phyloP scores from a whole-genome alignment of 2,888 invertebrate species.

The Tetramorium bicarinatum region DNA sequence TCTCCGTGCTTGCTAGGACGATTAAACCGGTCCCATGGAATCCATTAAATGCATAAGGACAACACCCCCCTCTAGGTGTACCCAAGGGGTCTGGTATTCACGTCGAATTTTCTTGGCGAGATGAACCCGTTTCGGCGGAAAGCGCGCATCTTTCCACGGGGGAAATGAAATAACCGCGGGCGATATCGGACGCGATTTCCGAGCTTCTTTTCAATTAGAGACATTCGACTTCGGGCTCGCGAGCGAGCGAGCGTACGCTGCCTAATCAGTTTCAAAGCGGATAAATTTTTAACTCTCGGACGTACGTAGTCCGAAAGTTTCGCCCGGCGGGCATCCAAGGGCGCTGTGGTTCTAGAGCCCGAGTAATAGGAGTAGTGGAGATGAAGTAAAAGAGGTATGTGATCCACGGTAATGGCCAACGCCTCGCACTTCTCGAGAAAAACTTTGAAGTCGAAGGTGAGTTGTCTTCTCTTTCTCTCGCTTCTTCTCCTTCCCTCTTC shows the following conservation, averaged over 20 bases:
- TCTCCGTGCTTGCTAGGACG: conserved; percentile 38
- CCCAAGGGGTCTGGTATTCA: conserved; percentile 31
- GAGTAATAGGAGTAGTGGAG: conserved; percentile 27
- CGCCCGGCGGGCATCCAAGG: conserved; percentile 18
- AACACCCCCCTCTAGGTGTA: conserved; percentile 27
- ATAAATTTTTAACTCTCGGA: conserved; percentile 74
- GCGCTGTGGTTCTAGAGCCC: conserved; percentile 14
- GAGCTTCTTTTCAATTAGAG: conserved; percentile 66
- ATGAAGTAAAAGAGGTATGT: conserved; percentile 68
- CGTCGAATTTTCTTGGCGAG: conserved; percentile 37
- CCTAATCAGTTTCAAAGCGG: conserved; percentile 69
- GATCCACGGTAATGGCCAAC: conserved; percentile 77
- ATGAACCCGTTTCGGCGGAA: conserved; percentile 15
- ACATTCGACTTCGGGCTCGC: background rate
- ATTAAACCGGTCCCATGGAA: conserved; percentile 55
- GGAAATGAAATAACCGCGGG: conserved; percentile 40
- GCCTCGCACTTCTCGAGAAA: conserved; percentile 66
- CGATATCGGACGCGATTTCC: conserved; percentile 9
- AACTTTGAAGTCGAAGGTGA: conserved; percentile 74
- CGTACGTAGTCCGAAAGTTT: conserved; percentile 62
- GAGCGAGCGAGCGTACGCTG: conserved; percentile 15
- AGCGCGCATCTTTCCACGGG: conserved; percentile 14
- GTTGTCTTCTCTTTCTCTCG: conserved; percentile 46
- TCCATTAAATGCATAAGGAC: conserved; percentile 56
- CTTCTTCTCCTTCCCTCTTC: conserved; percentile 7